Conservation (phyloP, 2,797 vertebrate species). For the Phrynocephalus guinanensis region DNA sequence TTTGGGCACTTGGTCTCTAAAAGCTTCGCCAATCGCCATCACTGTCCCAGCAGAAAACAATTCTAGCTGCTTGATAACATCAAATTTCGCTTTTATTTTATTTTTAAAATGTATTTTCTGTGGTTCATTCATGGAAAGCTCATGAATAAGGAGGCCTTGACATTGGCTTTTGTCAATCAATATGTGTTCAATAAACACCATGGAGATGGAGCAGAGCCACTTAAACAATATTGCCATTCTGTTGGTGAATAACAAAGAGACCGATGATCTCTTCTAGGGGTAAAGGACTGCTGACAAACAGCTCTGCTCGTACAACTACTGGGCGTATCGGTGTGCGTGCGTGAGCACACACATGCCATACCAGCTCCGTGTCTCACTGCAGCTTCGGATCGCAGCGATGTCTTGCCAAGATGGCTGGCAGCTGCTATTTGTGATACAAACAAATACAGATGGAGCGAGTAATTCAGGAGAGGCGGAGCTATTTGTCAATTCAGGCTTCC, state of each 20-base stretch:
- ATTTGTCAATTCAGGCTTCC: conserved; percentile 69
- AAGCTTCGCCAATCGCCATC: no score
- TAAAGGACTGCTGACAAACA: conserved; percentile 41
- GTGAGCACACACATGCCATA: background rate
- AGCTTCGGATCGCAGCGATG: conserved; percentile 63
- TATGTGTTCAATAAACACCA: conserved; percentile 14
- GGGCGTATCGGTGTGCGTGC: background rate
- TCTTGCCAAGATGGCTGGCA: conserved; percentile 72
- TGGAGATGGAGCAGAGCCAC: conserved; percentile 35
- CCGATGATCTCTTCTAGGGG: conserved; percentile 52
- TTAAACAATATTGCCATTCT: conserved; percentile 60
- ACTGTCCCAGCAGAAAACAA: background rate
- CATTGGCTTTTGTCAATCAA: conserved; percentile 47
- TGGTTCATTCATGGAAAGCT: background rate
- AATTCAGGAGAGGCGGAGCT: conserved; percentile 63
- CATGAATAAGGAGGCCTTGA: conserved; percentile 21
- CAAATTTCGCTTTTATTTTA: background rate
- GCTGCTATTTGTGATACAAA: conserved; percentile 68
- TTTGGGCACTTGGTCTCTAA: no score
- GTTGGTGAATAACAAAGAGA: conserved; percentile 47
- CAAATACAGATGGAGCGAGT: conserved; percentile 73
- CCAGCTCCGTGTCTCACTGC: background rate
- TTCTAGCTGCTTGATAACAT: background rate
- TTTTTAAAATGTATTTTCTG: background rate
- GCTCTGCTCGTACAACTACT: conserved; percentile 51